Percentiles rank a stretch among this genome's conserved stretches.
Evolutionary conservation across 2,888 invertebrate genomes (phyloP).

Genomic region (Andrena trimmerana): DNA sequence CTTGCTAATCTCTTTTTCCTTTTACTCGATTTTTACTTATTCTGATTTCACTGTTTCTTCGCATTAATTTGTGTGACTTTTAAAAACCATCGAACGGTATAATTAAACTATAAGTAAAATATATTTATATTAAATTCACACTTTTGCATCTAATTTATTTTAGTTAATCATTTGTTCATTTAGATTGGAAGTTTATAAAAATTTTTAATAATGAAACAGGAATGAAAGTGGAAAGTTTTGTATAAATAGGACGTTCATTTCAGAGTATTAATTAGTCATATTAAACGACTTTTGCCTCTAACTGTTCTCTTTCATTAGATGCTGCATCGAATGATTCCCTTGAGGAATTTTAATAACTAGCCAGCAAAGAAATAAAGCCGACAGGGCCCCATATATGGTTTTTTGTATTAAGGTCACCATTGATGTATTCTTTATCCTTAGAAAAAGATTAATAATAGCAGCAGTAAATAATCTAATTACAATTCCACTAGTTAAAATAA

Average conservation of each 20-base stretch:
- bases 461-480: not conserved
- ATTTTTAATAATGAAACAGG: too few relatives aligned
- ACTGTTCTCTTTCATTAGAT: constrained; percentile 11
- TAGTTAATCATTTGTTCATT: too few relatives aligned
- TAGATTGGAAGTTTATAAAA: too few relatives aligned
- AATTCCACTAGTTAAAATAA: not conserved
- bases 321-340: not conserved
- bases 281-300: not conserved
- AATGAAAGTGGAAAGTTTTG: not conserved
- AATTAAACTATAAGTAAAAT: too few relatives aligned
- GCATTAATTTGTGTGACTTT: too few relatives aligned
- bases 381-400: not conserved
- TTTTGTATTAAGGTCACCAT: not conserved
- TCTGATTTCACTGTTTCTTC: too few relatives aligned
- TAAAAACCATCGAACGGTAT: too few relatives aligned
- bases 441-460: not conserved
- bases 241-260: not conserved
- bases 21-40: too few relatives aligned
- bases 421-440: not conserved
- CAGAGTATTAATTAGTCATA: not conserved
- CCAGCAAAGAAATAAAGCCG: not conserved
- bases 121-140: too few relatives aligned
- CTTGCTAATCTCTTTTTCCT: too few relatives aligned
- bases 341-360: not conserved
- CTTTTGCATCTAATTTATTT: too few relatives aligned